Conservation (phyloP, 2,888 invertebrate genomes). For the Dorcus parallelipipedus region DNA sequence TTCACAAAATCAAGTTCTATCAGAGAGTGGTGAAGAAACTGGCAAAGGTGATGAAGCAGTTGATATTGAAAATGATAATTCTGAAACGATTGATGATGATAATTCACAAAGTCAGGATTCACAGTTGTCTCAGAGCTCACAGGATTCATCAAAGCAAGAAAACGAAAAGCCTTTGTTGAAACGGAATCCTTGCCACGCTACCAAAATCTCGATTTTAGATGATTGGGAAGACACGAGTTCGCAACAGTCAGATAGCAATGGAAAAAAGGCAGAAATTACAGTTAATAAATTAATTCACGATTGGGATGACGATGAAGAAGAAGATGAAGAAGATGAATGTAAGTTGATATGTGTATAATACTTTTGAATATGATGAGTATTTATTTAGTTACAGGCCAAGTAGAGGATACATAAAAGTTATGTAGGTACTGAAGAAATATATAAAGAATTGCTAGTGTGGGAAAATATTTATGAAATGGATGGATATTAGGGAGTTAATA, state of each 20-base stretch:
- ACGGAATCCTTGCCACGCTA: constrained; percentile 1
- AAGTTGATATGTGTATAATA: not conserved
- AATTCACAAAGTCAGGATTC: constrained; percentile 25
- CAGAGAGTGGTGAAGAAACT: too few relatives aligned
- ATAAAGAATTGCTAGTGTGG: too few relatives aligned
- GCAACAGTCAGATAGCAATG: constrained; percentile 42
- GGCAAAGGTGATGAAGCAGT: not conserved
- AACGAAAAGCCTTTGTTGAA: not conserved
- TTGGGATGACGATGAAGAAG: constrained; percentile 49
- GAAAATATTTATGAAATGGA: too few relatives aligned
- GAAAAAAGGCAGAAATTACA: constrained; percentile 35
- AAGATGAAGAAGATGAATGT: constrained; percentile 19
- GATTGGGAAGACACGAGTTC: constrained; percentile 50
- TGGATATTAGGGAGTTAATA: too few relatives aligned
- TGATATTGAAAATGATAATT: constrained; percentile 2
- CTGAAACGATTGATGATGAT: constrained; percentile 12
- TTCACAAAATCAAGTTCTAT: too few relatives aligned
- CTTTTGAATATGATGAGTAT: not conserved
- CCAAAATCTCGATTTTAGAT: constrained; percentile 41
- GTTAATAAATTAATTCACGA: constrained; percentile 49
- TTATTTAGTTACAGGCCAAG: not conserved
- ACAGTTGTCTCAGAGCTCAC: constrained; percentile 29
- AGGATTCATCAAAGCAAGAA: constrained; percentile 1
- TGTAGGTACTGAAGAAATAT: too few relatives aligned
- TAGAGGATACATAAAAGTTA: too few relatives aligned